These are phyloP conservation scores for Xiphophorus maculatus DNA, from an alignment of 2,113 vertebrate genomes.

Conservation along the genomic window DNA sequence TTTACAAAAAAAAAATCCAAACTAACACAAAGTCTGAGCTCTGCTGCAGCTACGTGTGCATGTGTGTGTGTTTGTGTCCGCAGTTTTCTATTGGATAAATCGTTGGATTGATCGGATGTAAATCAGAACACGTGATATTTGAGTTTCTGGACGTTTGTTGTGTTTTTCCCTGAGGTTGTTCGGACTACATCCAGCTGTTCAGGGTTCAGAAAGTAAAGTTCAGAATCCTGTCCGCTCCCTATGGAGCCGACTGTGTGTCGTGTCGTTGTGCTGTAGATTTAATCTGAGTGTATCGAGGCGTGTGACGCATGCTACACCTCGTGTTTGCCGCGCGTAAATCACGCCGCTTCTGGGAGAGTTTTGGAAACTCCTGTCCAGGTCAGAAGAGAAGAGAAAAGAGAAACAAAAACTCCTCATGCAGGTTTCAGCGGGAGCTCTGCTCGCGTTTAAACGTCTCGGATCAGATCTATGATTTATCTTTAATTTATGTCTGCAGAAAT, in stretches of 20 bases:
- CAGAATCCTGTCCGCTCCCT: neutral
- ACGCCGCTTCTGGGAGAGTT: neutral
- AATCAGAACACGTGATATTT: neutral
- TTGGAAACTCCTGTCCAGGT: neutral
- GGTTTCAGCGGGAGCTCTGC: neutral
- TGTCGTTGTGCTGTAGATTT: neutral
- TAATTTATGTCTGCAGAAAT: too few species aligned
- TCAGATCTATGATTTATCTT: too few species aligned
- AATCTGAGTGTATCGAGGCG: neutral
- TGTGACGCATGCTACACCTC: neutral
- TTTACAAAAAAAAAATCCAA: neutral
- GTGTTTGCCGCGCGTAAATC: constrained; percentile 7
- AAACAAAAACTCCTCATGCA: neutral
- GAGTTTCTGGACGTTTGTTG: neutral
- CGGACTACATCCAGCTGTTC: too few species aligned
- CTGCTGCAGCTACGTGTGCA: neutral
- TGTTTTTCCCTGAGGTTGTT: neutral
- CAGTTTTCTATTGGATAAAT: neutral
- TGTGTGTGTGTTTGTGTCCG: too few species aligned
- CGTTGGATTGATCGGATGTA: constrained; percentile 6
- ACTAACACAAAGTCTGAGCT: neutral
- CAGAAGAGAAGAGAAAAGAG: neutral
- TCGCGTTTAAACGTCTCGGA: neutral
- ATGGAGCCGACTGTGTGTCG: neutral
- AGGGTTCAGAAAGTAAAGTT: neutral